Base-by-base conservation (phyloP, 1,140 invertebrate genomes). In the Lepidurus couesii region DNA sequence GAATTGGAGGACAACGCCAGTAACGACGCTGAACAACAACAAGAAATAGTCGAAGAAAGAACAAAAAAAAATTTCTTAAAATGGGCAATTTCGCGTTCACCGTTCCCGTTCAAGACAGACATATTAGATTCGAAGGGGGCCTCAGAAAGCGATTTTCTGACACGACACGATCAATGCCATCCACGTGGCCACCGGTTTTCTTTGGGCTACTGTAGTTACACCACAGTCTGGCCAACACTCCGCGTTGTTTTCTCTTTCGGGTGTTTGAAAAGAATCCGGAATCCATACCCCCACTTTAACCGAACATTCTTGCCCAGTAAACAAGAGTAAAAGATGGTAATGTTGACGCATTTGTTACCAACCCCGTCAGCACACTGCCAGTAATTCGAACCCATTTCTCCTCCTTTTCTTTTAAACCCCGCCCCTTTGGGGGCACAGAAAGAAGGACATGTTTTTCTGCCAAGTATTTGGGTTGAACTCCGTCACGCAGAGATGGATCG, bases 61-160 rank as follows among this genome's bases (percentile, higher is more conserved):
- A 7, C 8, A 21, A 21, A 21, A 65, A 65, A 21, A 65, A 65
- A 65, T n/a, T 4, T 65, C 53, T 65, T 65, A 21, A 65, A 65
- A 13, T 65, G 53, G 53, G 53, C 53, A 21, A 65, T 65, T 65
- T 21, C 53, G 34, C 4, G 3, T 65, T 65, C 13, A 13, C 53
- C 6, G 16, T 65, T 65, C 53, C 13, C 53, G 24, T 24, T 24
- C 16, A 65, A 21, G 53, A 65, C 53, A 65, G 53, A 65, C 53
- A 65, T 65, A 65, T 65, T 65, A 21, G 53, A 65, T 65, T 21
- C 53, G 53, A 21, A 34, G 3, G 34, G 53, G 21, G n/a, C 4
- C 21, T 21, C 53, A 65, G 53, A 21, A 65, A 65, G 9, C 53
- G 53, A 65, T 65, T 65, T 65, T 65, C 53, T 65, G 53, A 65